A percentile compares a stretch with the other conserved stretches of the same genome.
These are phyloP conservation scores for Pseudomyrmex concolor DNA, from an alignment of 1,140 invertebrate genomes.

Conservation along the genomic window DNA sequence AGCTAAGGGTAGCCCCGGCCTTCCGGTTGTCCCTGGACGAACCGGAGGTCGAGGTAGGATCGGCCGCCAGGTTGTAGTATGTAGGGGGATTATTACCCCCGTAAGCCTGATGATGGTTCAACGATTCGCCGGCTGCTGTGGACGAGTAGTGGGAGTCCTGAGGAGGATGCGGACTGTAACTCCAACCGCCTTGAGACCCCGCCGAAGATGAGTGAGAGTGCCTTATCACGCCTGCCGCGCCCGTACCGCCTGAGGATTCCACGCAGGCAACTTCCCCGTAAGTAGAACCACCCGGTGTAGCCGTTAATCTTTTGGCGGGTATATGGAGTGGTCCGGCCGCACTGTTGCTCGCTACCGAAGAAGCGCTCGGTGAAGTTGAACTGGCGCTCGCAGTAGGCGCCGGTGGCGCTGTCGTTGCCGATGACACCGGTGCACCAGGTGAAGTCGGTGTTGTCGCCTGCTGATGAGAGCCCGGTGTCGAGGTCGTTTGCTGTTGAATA, in stretches of 20 bases:
- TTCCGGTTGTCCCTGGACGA: constrained; percentile 87
- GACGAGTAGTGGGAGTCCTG: constrained; percentile 84
- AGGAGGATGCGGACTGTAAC: constrained; percentile 83
- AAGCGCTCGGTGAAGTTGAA: constrained; percentile 89
- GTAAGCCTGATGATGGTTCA: constrained; percentile 89
- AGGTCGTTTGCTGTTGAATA: constrained; percentile 83
- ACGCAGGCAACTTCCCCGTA: constrained; percentile 87
- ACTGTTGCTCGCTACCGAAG: constrained; percentile 88
- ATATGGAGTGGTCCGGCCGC: constrained; percentile 91
- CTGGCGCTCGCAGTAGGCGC: constrained; percentile 86
- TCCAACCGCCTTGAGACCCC: constrained; percentile 86
- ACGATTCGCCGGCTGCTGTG: constrained; percentile 82
- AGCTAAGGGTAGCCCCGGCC: constrained; percentile 90
- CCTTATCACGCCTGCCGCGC: constrained; percentile 88
- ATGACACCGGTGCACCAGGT: constrained; percentile 84
- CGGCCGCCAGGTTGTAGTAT: constrained; percentile 91
- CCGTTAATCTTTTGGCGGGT: constrained; percentile 90
- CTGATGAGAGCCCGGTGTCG: constrained; percentile 83
- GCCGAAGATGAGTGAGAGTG: constrained; percentile 90
- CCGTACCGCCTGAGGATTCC: constrained; percentile 83
- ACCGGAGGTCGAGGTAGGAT: constrained; percentile 84
- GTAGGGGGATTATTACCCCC: constrained; percentile 89
- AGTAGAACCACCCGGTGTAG: constrained; percentile 80
- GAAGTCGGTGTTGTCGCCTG: constrained; percentile 84
- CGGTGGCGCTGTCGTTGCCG: constrained; percentile 85